These are phyloP conservation scores for Psilopogon haemacephalus DNA, from an alignment of 2,113 vertebrate genomes.

Conservation along the genomic window DNA sequence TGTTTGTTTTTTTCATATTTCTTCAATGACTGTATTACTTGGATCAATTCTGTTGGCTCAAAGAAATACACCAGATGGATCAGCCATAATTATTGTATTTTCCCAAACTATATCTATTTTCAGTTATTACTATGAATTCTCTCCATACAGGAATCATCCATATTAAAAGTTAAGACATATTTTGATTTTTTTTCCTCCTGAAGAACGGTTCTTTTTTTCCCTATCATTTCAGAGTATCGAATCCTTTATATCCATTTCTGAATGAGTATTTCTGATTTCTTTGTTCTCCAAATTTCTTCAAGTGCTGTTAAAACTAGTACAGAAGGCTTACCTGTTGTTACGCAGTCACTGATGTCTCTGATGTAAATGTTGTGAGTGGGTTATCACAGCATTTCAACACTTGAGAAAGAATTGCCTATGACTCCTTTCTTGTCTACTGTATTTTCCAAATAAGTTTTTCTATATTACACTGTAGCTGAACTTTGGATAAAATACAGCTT, in stretches of 20 bases:
- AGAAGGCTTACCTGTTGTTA: neutral
- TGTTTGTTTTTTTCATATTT: neutral
- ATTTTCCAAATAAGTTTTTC: neutral
- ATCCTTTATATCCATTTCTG: neutral
- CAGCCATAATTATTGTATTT: neutral
- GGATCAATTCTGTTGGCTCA: neutral
- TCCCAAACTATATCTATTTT: neutral
- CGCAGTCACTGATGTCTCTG: neutral
- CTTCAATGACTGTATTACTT: neutral
- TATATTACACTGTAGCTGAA: neutral
- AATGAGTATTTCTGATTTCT: neutral
- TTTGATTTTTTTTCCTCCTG: neutral
- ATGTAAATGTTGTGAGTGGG: neutral
- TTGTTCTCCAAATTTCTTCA: neutral
- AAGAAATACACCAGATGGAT: neutral
- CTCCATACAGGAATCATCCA: neutral
- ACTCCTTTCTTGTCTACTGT: neutral
- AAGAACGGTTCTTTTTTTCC: neutral
- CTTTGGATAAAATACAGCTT: neutral
- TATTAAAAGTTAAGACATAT: neutral
- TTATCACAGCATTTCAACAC: neutral
- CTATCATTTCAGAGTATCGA: neutral
- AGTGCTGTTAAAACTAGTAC: neutral
- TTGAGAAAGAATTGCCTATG: neutral
- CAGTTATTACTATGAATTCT: neutral